phyloP scores from a whole-genome alignment of 2,888 invertebrate species.

The Pristionchus exspectatus region DNA sequence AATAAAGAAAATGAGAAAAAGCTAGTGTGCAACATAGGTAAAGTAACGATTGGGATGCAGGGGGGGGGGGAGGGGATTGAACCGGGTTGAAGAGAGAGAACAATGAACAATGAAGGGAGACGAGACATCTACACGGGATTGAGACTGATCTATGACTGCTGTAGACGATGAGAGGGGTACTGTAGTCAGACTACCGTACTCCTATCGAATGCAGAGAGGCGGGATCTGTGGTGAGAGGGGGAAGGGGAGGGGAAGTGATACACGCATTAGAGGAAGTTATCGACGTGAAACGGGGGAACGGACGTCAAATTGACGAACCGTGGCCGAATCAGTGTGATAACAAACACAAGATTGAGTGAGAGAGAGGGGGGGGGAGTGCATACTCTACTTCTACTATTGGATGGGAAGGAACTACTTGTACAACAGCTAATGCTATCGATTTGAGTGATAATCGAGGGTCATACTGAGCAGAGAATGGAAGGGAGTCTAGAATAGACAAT shows the following conservation, averaged over 20 bases:
- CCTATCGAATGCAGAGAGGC: background rate
- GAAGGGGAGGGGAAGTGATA: background rate
- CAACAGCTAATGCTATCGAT: conserved; percentile 43
- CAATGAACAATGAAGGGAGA: conserved; percentile 10
- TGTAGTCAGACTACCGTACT: conserved; percentile 7
- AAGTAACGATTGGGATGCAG: conserved; percentile 43
- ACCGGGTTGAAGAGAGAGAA: background rate
- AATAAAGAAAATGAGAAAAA: background rate
- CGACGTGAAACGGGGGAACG: background rate
- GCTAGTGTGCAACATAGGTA: conserved; percentile 9
- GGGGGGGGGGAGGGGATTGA: background rate
- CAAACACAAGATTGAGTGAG: conserved; percentile 48
- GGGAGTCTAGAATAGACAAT: background rate
- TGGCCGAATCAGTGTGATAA: background rate
- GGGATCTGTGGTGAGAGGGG: background rate
- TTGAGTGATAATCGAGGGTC: conserved; percentile 5
- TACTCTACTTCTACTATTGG: conserved; percentile 33
- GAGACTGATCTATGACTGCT: conserved; percentile 30
- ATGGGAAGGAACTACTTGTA: background rate
- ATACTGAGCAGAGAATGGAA: conserved; percentile 11
- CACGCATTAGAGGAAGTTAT: conserved; percentile 23
- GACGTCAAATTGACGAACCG: background rate
- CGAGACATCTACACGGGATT: background rate
- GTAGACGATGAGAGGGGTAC: background rate
- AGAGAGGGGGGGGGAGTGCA: background rate